phyloP scores from a whole-genome alignment of 2,888 invertebrate species.

The Drosophila anceps region DNA sequence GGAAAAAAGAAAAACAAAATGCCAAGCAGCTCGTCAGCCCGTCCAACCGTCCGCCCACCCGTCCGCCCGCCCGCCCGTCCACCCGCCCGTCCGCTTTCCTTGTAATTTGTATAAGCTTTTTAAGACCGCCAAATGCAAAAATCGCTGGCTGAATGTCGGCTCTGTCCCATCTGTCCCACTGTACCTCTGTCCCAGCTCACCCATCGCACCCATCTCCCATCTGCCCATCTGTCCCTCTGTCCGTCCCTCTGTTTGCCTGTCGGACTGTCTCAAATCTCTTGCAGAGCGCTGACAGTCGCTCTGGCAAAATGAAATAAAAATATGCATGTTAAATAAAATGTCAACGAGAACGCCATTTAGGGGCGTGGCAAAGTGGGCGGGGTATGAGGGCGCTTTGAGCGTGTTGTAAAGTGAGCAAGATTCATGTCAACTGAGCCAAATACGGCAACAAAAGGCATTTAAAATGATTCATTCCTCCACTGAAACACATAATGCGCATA shows the following conservation, averaged over 20 bases:
- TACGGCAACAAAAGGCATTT: conserved; percentile 64
- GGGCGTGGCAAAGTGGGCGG: conserved; percentile 2
- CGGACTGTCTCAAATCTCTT: conserved; percentile 66
- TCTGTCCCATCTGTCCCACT: conserved; percentile 20
- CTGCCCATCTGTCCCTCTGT: not conserved
- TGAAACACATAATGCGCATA: conserved; percentile 41
- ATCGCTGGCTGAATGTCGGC: conserved; percentile 63
- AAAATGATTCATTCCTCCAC: conserved; percentile 46
- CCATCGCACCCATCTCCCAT: no score
- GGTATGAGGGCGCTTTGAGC: conserved; percentile 9
- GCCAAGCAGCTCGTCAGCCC: conserved; percentile 15
- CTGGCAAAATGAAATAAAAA: conserved; percentile 65
- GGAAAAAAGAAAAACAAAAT: conserved; percentile 11
- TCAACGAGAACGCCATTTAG: conserved; percentile 75
- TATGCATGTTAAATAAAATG: conserved; percentile 74
- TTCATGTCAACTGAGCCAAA: conserved; percentile 75
- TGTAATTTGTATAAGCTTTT: conserved; percentile 77
- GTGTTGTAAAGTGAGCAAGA: conserved; percentile 73
- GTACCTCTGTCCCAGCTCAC: conserved; percentile 4
- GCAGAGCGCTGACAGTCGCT: conserved; percentile 70
- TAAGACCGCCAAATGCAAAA: conserved; percentile 73
- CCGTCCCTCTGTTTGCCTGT: conserved; percentile 9
- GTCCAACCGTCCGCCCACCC: no score
- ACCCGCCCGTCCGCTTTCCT: conserved; percentile 7
- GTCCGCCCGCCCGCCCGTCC: not conserved